Conservation (phyloP, 2,888 invertebrate species). For the Nymphalis c-album region DNA sequence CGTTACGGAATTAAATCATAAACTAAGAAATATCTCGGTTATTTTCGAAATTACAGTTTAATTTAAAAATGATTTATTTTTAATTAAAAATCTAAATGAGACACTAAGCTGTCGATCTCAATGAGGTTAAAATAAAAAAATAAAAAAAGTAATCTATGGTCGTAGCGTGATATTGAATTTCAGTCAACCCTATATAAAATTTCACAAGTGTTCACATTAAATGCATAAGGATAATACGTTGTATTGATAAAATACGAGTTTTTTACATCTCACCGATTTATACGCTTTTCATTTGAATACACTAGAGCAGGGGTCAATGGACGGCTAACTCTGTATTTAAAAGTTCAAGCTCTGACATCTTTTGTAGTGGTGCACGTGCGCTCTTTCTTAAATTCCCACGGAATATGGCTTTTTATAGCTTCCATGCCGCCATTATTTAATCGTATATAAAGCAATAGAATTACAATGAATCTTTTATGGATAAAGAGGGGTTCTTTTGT, state of each 20-base stretch:
- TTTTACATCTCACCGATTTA: slow-evolving; percentile 45
- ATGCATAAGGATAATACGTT: slow-evolving; percentile 47
- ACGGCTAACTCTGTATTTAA: neutral
- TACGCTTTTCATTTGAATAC: slow-evolving; percentile 48
- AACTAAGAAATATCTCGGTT: no score
- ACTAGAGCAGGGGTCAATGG: slow-evolving; percentile 44
- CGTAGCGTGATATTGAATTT: no score
- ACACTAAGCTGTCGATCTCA: no score
- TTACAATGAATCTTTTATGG: slow-evolving; percentile 5
- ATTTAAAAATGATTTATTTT: no score
- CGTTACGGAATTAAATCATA: no score
- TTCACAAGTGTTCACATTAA: slow-evolving; percentile 53
- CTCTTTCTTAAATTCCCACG: slow-evolving; percentile 28
- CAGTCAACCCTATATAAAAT: slow-evolving; percentile 42
- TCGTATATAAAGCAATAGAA: slow-evolving; percentile 1
- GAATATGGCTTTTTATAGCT: slow-evolving; percentile 22
- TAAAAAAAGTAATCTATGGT: neutral
- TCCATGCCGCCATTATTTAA: neutral
- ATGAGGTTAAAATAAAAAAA: no score
- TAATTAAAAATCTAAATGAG: no score
- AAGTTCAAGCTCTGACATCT: slow-evolving; percentile 1
- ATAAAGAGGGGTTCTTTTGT: slow-evolving; percentile 13
- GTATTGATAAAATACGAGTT: slow-evolving; percentile 52
- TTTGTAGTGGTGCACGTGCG: slow-evolving; percentile 32
- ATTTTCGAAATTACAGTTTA: no score